Conservation (phyloP, 2,888 invertebrate species). For the Sclerodermus sp. region DNA sequence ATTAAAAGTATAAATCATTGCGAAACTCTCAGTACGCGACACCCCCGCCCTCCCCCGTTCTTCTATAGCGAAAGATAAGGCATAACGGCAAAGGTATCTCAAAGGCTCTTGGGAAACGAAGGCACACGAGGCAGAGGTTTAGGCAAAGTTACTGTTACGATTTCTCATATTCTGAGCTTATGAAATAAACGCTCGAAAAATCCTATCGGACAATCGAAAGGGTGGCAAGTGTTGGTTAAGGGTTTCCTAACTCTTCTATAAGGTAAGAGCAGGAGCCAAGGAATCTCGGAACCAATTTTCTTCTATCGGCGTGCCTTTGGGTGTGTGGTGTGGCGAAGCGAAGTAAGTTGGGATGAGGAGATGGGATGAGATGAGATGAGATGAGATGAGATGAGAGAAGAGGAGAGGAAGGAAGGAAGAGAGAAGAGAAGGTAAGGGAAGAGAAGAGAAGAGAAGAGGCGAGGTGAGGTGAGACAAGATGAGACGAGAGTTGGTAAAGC, state of each 20-base stretch:
- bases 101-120: too few relatives aligned
- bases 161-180: too few relatives aligned
- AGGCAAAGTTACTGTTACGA: too few relatives aligned
- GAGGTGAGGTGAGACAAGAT: slow-evolving; percentile 6
- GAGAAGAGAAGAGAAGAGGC: neutral
- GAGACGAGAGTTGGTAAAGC: slow-evolving; percentile 11
- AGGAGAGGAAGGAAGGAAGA: slow-evolving; percentile 9
- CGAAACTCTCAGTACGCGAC: too few relatives aligned
- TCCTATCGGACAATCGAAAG: slow-evolving; percentile 13
- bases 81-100: too few relatives aligned
- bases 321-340: too few relatives aligned
- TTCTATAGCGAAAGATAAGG: too few relatives aligned
- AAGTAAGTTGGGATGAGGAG: neutral
- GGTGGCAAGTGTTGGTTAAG: neutral
- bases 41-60: too few relatives aligned
- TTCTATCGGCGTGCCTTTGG: neutral
- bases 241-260: too few relatives aligned
- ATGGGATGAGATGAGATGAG: slow-evolving; percentile 14
- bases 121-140: too few relatives aligned
- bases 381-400: slow-evolving; percentile 13
- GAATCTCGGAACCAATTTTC: slow-evolving; percentile 1
- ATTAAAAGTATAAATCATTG: too few relatives aligned
- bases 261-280: too few relatives aligned
- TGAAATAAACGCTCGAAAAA: slow-evolving; percentile 12
- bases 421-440: neutral